Evolutionary conservation across 2,113 vertebrate genomes (phyloP).

Genomic region (Excalfactoria chinensis): DNA sequence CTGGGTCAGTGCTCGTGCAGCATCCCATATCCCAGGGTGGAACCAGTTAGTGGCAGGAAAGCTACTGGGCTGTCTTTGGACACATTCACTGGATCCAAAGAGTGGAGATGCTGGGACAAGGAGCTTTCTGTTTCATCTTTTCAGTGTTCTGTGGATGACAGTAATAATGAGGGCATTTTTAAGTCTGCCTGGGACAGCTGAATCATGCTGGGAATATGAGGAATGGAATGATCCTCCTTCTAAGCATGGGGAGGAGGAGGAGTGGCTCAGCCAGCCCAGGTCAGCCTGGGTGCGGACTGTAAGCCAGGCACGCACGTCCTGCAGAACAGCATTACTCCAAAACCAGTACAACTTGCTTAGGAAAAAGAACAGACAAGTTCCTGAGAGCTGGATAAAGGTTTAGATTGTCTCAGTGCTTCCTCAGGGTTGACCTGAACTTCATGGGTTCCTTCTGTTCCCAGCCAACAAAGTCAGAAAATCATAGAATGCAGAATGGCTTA

Average conservation of each 20-base stretch:
- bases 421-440: neutral
- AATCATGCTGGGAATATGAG: neutral
- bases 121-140: neutral
- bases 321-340: neutral
- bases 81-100: neutral
- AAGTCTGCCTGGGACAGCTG: neutral
- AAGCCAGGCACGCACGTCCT: accelerated
- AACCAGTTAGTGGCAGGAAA: neutral
- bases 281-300: accelerated
- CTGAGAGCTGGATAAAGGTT: neutral
- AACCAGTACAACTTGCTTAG: neutral
- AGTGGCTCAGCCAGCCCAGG: neutral
- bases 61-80: neutral
- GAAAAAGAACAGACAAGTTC: neutral
- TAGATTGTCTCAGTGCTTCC: neutral
- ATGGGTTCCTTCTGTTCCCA: neutral
- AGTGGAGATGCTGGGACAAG: accelerated
- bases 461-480: neutral
- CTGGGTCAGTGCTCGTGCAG: neutral
- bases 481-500: no score
- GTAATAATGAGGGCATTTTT: neutral
- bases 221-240: neutral
- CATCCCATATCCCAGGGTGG: neutral
- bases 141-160: neutral
- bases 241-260: neutral